phyloP scores from a whole-genome alignment of 1,140 invertebrate genomes.

The Leptinotarsa lineolata region DNA sequence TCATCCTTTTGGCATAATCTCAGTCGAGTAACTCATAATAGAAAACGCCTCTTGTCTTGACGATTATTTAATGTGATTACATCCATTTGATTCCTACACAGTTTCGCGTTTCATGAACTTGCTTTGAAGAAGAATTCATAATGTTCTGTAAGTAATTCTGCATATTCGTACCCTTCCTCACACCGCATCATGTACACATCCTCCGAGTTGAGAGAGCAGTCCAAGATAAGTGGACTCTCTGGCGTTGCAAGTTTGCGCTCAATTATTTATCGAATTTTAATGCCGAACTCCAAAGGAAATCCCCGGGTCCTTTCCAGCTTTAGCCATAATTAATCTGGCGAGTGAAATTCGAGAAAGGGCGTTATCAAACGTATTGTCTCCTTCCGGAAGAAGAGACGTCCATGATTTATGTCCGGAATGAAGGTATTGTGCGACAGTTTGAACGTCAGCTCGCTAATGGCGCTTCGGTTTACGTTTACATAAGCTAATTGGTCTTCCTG shows the following conservation, averaged over 20 bases:
- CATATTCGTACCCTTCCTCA: too few relatives aligned
- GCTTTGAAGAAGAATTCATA: too few relatives aligned
- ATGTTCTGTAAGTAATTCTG: too few relatives aligned
- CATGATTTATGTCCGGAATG: conserved; percentile 18
- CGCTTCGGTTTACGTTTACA: conserved; percentile 19
- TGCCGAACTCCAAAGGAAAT: not conserved
- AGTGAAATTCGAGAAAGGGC: conserved; percentile 17
- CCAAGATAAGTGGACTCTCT: too few relatives aligned
- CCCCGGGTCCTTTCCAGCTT: not conserved
- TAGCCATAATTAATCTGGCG: conserved; percentile 16
- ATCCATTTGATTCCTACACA: too few relatives aligned
- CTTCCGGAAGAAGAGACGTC: conserved; percentile 4
- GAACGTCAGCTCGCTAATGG: not conserved
- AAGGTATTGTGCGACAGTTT: conserved; percentile 19
- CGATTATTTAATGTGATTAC: too few relatives aligned
- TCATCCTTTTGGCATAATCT: too few relatives aligned
- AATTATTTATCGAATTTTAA: conserved; percentile 1
- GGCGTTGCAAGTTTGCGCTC: not conserved
- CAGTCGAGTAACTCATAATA: too few relatives aligned
- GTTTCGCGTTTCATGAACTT: too few relatives aligned
- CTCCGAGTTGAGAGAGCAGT: too few relatives aligned
- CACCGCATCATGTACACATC: too few relatives aligned
- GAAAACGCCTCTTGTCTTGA: too few relatives aligned
- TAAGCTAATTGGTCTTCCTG: conserved; percentile 16
- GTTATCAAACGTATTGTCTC: conserved; percentile 12